These are phyloP conservation scores for Acanthurus leucopareius DNA, from an alignment of 2,797 vertebrate species.

Conservation along the genomic window DNA sequence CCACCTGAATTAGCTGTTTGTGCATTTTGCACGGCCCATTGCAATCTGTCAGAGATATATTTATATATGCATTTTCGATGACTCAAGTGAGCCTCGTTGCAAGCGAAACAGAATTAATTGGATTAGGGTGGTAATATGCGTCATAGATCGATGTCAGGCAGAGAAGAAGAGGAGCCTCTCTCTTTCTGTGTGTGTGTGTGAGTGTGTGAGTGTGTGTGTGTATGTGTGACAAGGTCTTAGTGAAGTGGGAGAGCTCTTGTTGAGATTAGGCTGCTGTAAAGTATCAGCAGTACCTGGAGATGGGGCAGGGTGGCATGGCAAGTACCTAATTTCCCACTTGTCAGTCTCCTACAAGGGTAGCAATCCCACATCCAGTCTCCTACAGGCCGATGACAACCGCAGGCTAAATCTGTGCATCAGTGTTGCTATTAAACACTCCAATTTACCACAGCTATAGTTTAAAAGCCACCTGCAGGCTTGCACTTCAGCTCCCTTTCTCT, in stretches of 20 bases:
- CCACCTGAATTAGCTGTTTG: conserved; percentile 62
- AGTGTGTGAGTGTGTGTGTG: conserved; percentile 29
- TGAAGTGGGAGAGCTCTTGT: conserved; percentile 63
- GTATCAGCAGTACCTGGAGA: conserved; percentile 53
- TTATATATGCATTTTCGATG: conserved; percentile 71
- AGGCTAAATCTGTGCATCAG: conserved; percentile 10
- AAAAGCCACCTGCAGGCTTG: conserved; percentile 26
- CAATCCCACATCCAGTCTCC: conserved; percentile 46
- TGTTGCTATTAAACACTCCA: conserved; percentile 25
- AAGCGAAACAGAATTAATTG: conserved; percentile 79
- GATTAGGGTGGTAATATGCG: conserved; percentile 80
- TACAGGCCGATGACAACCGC: conserved; percentile 28
- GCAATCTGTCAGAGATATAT: conserved; percentile 66
- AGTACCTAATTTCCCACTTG: conserved; percentile 67
- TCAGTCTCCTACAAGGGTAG: conserved; percentile 53
- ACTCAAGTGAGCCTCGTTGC: conserved; percentile 69
- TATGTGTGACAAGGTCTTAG: conserved; percentile 60
- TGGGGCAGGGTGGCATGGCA: conserved; percentile 34
- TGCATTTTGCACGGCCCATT: conserved; percentile 60
- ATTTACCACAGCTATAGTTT: conserved; percentile 30
- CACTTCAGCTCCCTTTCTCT: conserved; percentile 13
- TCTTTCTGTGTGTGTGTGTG: conserved; percentile 3
- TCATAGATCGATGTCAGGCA: conserved; percentile 83
- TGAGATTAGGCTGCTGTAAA: conserved; percentile 69
- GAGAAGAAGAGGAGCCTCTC: conserved; percentile 51